These are phyloP conservation scores for Macaria liturata DNA, from an alignment of 2,888 invertebrate species.

Conservation along the genomic window DNA sequence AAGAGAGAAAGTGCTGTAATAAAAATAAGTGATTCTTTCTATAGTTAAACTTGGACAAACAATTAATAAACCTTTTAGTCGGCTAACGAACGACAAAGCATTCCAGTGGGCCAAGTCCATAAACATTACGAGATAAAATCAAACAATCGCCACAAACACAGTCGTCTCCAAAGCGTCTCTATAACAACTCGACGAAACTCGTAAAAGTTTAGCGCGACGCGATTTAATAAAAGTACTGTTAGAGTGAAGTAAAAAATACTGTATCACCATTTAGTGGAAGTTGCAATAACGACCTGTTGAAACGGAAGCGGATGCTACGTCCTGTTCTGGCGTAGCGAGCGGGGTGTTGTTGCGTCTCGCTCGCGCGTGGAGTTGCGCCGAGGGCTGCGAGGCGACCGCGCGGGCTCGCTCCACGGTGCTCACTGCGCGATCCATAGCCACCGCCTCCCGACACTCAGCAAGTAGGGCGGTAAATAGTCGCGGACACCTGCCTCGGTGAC, in stretches of 20 bases:
- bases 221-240: constrained; percentile 53
- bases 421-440: constrained; percentile 78
- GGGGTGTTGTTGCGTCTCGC: constrained; percentile 55
- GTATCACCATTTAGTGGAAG: constrained; percentile 75
- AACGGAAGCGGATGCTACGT: constrained; percentile 58
- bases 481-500: constrained; percentile 70
- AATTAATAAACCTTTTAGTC: constrained; percentile 4
- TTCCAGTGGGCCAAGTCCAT: constrained; percentile 4
- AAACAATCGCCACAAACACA: constrained; percentile 39
- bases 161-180: constrained; percentile 40
- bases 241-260: constrained; percentile 67
- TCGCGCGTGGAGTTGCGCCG: constrained; percentile 43
- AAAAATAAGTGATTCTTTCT: neutral
- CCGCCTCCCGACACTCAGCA: constrained; percentile 66
- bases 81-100: constrained; percentile 2
- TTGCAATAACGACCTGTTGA: constrained; percentile 82
- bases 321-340: constrained; percentile 59
- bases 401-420: constrained; percentile 68
- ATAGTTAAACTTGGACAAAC: neutral
- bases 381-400: constrained; percentile 62
- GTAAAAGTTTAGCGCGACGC: constrained; percentile 55
- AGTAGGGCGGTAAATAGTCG: constrained; percentile 74
- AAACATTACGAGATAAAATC: constrained; percentile 34
- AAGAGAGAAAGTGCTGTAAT: too few species aligned
- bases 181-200: constrained; percentile 46